phyloP scores from a whole-genome alignment of 2,888 invertebrate species.

The Hermodice carunculata region DNA sequence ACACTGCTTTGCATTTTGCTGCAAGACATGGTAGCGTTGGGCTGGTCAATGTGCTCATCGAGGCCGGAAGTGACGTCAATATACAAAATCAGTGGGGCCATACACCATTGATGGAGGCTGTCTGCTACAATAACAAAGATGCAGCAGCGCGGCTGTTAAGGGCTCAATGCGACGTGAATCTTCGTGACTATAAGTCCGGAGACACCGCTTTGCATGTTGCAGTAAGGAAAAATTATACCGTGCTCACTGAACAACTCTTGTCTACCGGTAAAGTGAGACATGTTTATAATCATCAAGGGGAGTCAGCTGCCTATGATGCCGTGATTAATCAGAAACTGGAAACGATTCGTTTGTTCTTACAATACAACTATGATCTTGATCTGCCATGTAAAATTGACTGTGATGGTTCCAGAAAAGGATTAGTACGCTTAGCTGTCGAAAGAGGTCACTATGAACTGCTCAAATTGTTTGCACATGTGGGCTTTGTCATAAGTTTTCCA shows the following conservation, averaged over 20 bases:
- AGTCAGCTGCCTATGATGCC: slow-evolving; percentile 66
- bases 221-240: slow-evolving; percentile 67
- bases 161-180: slow-evolving; percentile 63
- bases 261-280: slow-evolving; percentile 62
- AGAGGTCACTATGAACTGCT: slow-evolving; percentile 65
- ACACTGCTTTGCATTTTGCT: slow-evolving; percentile 68
- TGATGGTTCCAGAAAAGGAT: slow-evolving; percentile 50
- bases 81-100: slow-evolving; percentile 69
- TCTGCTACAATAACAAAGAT: slow-evolving; percentile 68
- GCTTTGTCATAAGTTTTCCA: slow-evolving; percentile 48
- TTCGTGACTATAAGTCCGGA: slow-evolving; percentile 67
- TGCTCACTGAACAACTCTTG: slow-evolving; percentile 63
- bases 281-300: slow-evolving; percentile 68
- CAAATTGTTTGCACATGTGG: slow-evolving; percentile 61
- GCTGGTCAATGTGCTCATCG: slow-evolving; percentile 62
- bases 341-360: slow-evolving; percentile 63
- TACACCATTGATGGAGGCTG: slow-evolving; percentile 69
- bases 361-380: slow-evolving; percentile 67
- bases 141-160: slow-evolving; percentile 59
- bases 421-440: slow-evolving; percentile 64
- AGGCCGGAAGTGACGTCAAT: slow-evolving; percentile 64
- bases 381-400: slow-evolving; percentile 65
- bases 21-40: slow-evolving; percentile 67
- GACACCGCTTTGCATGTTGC: slow-evolving; percentile 68
- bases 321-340: slow-evolving; percentile 67